Evolutionary conservation across 2,888 invertebrate genomes (phyloP).

Genomic region (Drosophila pseudotakahashii): DNA sequence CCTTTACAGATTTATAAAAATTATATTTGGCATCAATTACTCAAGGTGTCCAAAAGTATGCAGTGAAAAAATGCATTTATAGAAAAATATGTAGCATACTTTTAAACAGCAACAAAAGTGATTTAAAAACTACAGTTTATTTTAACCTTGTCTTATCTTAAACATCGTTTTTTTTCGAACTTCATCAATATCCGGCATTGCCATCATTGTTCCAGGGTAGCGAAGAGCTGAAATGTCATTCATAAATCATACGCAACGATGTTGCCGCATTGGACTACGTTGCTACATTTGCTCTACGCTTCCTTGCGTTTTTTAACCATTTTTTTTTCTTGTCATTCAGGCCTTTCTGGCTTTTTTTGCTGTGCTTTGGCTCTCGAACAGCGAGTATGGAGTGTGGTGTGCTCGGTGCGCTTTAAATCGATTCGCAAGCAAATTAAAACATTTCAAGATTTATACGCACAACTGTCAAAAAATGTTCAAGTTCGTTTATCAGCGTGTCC

Average conservation of each 20-base stretch:
- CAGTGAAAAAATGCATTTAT: not conserved
- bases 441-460: conserved; percentile 83
- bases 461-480: conserved; percentile 80
- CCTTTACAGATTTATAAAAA: too few relatives aligned
- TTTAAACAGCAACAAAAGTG: not conserved
- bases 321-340: conserved; percentile 28
- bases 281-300: conserved; percentile 51
- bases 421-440: conserved; percentile 83
- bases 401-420: conserved; percentile 73
- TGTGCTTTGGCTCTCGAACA: conserved; percentile 1
- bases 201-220: conserved; percentile 15
- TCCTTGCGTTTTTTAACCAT: conserved; percentile 34
- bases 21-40: too few relatives aligned
- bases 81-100: not conserved
- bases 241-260: conserved; percentile 80
- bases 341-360: conserved; percentile 9
- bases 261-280: conserved; percentile 53
- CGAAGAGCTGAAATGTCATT: conserved; percentile 75
- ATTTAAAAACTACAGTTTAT: not conserved
- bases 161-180: not conserved
- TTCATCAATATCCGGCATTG: not conserved
- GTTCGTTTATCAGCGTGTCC: conserved; percentile 68
- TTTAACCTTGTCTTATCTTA: too few relatives aligned
- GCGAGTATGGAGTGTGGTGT: not conserved
- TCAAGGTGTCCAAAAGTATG: not conserved